phyloP scores from a whole-genome alignment of 2,797 vertebrate species.

The Cirrhinus molitorella region DNA sequence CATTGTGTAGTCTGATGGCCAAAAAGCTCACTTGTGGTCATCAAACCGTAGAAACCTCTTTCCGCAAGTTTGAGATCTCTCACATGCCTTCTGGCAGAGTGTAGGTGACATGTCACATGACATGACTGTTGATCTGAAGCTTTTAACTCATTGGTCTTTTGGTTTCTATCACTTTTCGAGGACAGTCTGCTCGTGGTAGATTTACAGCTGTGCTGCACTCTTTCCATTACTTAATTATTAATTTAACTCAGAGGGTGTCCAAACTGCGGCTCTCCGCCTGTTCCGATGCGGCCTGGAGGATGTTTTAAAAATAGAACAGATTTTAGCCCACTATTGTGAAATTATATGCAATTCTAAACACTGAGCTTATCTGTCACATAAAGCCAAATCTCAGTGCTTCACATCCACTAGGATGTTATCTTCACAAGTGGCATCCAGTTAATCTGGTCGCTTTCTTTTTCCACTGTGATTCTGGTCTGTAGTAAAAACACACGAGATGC shows the following conservation, averaged over 20 bases:
- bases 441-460: not conserved
- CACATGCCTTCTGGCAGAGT: not conserved
- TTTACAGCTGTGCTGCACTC: conserved; percentile 22
- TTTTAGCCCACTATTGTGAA: conserved; percentile 1
- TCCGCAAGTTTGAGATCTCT: not conserved
- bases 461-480: not conserved
- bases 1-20: not conserved
- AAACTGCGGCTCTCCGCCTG: not conserved
- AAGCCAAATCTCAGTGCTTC: not conserved
- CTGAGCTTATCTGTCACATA: not conserved
- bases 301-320: conserved; percentile 26
- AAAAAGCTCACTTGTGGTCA: not conserved
- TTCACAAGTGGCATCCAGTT: not conserved
- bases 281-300: conserved; percentile 2
- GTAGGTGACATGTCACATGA: not conserved
- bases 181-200: not conserved
- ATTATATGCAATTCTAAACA: conserved; percentile 12
- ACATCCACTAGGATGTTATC: not conserved
- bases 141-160: not conserved
- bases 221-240: conserved; percentile 30
- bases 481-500: not conserved
- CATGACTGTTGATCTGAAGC: not conserved
- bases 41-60: not conserved
- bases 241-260: conserved; percentile 31
- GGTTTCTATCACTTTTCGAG: not conserved